Conservation (phyloP, 1,140 invertebrate genomes). For the Drosophila asahinai region DNA sequence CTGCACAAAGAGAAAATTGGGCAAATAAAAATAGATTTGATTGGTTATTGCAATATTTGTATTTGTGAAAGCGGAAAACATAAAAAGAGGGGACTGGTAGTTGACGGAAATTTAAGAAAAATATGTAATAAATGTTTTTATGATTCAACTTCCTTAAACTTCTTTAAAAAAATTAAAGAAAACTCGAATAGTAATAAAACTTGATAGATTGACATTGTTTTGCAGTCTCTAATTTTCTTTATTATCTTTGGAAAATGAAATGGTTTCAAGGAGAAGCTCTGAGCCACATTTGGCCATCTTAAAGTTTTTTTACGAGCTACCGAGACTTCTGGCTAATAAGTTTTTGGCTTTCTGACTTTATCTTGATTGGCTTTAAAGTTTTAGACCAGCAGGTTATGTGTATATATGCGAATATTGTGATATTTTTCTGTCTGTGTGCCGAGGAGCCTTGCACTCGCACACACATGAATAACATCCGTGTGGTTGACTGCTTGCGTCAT, state of each 20-base stretch:
- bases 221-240: background rate
- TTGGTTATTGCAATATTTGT: slow-evolving; percentile 1
- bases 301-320: slow-evolving; percentile 7
- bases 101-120: background rate
- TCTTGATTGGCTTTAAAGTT: slow-evolving; percentile 45
- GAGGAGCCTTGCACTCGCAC: slow-evolving; percentile 35
- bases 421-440: slow-evolving; percentile 29
- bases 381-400: slow-evolving; percentile 24
- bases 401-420: slow-evolving; percentile 10
- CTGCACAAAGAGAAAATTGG: slow-evolving; percentile 21
- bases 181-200: background rate
- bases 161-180: no score
- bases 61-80: background rate
- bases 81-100: no score
- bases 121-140: no score
- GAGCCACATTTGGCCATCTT: slow-evolving; percentile 2
- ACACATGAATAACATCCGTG: slow-evolving; percentile 32
- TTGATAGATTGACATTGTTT: background rate
- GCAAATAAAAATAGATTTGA: slow-evolving; percentile 5
- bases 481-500: slow-evolving; percentile 75
- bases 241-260: background rate
- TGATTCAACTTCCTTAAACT: no score
- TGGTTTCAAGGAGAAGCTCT: no score
- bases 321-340: slow-evolving; percentile 31
- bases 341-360: slow-evolving; percentile 36